Percentiles rank a stretch among this genome's conserved stretches.
These are phyloP conservation scores for Tetraneura akinire DNA, from an alignment of 1,140 invertebrate genomes.

Conservation along the genomic window DNA sequence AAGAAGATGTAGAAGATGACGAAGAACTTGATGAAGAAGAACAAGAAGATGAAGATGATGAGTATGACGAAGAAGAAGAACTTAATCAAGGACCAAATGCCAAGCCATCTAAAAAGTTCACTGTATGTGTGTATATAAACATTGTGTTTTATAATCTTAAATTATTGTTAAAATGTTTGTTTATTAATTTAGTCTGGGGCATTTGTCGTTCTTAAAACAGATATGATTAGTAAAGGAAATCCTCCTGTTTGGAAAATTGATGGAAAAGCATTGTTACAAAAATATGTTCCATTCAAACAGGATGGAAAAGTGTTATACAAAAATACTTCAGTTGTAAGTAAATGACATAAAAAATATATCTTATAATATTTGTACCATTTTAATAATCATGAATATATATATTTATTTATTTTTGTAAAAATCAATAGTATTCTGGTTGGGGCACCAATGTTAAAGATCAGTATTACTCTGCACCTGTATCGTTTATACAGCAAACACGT, in stretches of 20 bases:
- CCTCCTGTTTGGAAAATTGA: slow-evolving; percentile 77
- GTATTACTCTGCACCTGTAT: slow-evolving; percentile 64
- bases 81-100: slow-evolving; percentile 60
- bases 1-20: slow-evolving; percentile 60
- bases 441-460: slow-evolving; percentile 69
- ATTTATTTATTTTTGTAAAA: slow-evolving; percentile 37
- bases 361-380: no score
- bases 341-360: no score
- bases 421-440: slow-evolving; percentile 74
- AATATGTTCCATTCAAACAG: slow-evolving; percentile 71
- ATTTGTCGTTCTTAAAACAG: slow-evolving; percentile 70
- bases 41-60: slow-evolving; percentile 60
- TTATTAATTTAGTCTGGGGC: slow-evolving; percentile 65
- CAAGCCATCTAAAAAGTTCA: slow-evolving; percentile 61
- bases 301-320: slow-evolving; percentile 71
- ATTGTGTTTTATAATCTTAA: background rate
- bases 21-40: slow-evolving; percentile 61
- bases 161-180: background rate
- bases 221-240: slow-evolving; percentile 64
- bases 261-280: slow-evolving; percentile 76
- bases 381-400: no score
- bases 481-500: slow-evolving; percentile 62
- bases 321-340: slow-evolving; percentile 73
- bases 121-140: slow-evolving; percentile 55
- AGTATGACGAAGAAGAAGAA: slow-evolving; percentile 61